Conservation (phyloP, 2,113 vertebrate species). For the Chamaea fasciata region DNA sequence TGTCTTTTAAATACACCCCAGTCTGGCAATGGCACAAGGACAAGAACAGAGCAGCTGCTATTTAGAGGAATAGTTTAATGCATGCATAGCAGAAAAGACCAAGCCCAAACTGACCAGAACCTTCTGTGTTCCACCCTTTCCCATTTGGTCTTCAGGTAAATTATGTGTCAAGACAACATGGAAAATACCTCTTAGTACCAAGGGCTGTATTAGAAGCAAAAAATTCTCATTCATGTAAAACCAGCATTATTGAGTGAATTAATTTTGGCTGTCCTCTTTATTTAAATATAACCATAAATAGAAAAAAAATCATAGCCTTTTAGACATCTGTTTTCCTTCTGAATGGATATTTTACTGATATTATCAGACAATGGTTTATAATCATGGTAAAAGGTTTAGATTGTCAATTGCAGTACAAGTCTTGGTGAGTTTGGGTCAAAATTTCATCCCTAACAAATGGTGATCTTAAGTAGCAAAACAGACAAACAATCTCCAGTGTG, state of each 20-base stretch:
- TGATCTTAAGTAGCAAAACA: not conserved
- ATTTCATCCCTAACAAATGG: not conserved
- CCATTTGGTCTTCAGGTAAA: not conserved
- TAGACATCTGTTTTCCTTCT: not conserved
- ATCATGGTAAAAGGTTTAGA: not conserved
- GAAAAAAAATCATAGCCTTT: not conserved
- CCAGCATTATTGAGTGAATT: not conserved
- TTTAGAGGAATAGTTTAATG: not conserved
- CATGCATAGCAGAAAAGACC: not conserved
- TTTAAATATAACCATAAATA: not conserved
- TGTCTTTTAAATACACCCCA: not conserved
- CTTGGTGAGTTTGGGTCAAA: not conserved
- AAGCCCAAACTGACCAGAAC: not conserved
- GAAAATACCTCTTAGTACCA: not conserved
- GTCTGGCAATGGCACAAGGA: not conserved
- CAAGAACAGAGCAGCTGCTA: not conserved
- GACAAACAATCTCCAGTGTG: not conserved
- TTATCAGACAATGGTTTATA: not conserved
- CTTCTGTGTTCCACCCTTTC: not conserved
- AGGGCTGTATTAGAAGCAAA: not conserved
- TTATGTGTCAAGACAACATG: not conserved
- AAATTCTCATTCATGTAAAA: not conserved
- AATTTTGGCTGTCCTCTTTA: not conserved
- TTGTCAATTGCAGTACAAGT: not conserved
- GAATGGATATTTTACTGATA: not conserved